These are phyloP conservation scores for Chrysolina oricalcia DNA, from an alignment of 2,888 invertebrate genomes.

Conservation along the genomic window DNA sequence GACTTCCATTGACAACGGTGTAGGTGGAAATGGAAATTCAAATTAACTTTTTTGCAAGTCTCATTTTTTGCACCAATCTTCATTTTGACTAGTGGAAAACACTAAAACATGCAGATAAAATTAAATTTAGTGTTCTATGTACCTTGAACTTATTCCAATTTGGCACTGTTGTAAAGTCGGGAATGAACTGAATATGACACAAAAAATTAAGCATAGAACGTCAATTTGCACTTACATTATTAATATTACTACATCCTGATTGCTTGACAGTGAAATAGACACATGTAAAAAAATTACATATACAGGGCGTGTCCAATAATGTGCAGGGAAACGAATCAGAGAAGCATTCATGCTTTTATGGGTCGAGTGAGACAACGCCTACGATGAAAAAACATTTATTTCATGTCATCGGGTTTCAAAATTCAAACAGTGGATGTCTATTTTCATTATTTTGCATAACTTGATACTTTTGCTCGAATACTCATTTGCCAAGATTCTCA, in stretches of 20 bases:
- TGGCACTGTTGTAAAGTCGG: slow-evolving; percentile 38
- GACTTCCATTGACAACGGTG: no score
- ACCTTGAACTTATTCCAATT: slow-evolving; percentile 38
- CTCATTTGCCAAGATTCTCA: no score
- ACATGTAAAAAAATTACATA: background rate
- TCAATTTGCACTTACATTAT: slow-evolving; percentile 6
- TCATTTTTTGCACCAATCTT: no score
- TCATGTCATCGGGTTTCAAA: no score
- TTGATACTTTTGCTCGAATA: no score
- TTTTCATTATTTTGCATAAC: no score
- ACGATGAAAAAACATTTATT: no score
- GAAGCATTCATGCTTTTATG: background rate
- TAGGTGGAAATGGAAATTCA: background rate
- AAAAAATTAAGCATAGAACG: background rate
- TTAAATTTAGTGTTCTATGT: background rate
- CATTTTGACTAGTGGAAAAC: no score
- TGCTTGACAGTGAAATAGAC: background rate
- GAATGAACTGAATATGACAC: slow-evolving; percentile 17
- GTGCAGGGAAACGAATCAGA: background rate
- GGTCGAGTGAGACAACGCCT: background rate
- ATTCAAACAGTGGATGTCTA: background rate
- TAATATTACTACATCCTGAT: slow-evolving; percentile 8
- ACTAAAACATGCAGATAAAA: background rate
- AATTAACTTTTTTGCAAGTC: background rate
- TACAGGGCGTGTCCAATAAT: background rate